Evolutionary conservation across 2,888 invertebrate genomes (phyloP), one percentile per base, ranked within the genome.

Genomic region (Tupiocoris notatus): DNA sequence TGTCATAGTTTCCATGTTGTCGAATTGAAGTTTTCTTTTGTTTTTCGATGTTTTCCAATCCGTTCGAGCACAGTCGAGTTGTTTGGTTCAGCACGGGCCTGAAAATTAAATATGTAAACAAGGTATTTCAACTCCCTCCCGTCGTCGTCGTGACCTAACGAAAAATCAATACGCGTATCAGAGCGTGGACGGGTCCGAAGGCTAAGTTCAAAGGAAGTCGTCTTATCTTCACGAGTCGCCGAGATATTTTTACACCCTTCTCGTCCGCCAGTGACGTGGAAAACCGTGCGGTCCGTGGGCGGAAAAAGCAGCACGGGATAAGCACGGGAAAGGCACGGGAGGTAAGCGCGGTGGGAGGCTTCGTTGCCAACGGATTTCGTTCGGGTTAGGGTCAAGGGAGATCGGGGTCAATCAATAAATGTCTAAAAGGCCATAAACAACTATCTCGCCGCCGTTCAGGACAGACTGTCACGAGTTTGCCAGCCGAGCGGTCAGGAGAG

Each of bases 331-430:
- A 56, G 23, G 67, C 56, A 20, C 56, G 67, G n/a, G 63, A 20
- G 22, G 63, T n/a, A 7, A n/a, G 22, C 7, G 2, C 63, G 63
- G 9, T 18, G 9, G 7, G 6, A 12, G 16, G 61, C 54, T 7
- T 12, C 7, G 7, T 54, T 12, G 54, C 9, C 9, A n/a, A 18
- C 63, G 63, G 63, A 21, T 21, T 17, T 17, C n/a, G 54, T 59
- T 59, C 58, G 59, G 74, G 63, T 74, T 63, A 74, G 74, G 74
- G 74, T 74, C 74, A 74, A 74, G 74, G 63, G 74, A 64, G 65
- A 76, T 76, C 54, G 76, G 76, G 76, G 76, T 76, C 76, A 70
- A 76, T 76, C 76, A 68, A 76, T 76, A 76, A 61, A 70, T 76
- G 76, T 75, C 75, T 66, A 25, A 75, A 66, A 58, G 75, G 59